Conservation (phyloP, 2,797 vertebrate genomes). For the Paramormyrops hopkinsi region DNA sequence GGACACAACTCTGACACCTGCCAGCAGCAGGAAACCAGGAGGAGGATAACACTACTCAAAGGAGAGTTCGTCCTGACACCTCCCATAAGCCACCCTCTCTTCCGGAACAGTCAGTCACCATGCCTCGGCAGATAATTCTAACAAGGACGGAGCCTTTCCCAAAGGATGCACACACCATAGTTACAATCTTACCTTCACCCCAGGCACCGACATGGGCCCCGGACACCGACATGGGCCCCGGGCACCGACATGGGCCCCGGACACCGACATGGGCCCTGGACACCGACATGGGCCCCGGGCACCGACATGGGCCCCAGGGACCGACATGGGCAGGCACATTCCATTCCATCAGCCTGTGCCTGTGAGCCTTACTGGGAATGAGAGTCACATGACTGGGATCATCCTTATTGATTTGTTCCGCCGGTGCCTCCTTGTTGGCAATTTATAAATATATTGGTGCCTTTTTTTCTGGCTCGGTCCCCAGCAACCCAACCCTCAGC, state of each 20-base stretch:
- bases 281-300: background rate
- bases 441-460: background rate
- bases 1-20: background rate
- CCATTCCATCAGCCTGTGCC: background rate
- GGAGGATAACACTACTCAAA: slow-evolving; percentile 27
- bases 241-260: background rate
- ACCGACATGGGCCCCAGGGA: background rate
- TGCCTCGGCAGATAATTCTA: slow-evolving; percentile 21
- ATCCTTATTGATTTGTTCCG: background rate
- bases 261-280: too few relatives aligned
- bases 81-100: slow-evolving; percentile 30
- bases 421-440: background rate
- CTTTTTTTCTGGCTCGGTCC: background rate
- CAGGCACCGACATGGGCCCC: background rate
- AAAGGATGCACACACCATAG: background rate
- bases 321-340: background rate
- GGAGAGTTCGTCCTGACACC: slow-evolving; percentile 16
- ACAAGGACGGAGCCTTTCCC: slow-evolving; percentile 3
- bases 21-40: slow-evolving; percentile 28
- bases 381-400: background rate
- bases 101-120: slow-evolving; percentile 3
- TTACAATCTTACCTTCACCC: background rate
- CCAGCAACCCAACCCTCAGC: background rate
- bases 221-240: background rate
- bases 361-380: background rate